A percentile compares a stretch with the other conserved stretches of the same genome.
phyloP scores from a whole-genome alignment of 2,888 invertebrate species.

The Aspidapion aeneum region DNA sequence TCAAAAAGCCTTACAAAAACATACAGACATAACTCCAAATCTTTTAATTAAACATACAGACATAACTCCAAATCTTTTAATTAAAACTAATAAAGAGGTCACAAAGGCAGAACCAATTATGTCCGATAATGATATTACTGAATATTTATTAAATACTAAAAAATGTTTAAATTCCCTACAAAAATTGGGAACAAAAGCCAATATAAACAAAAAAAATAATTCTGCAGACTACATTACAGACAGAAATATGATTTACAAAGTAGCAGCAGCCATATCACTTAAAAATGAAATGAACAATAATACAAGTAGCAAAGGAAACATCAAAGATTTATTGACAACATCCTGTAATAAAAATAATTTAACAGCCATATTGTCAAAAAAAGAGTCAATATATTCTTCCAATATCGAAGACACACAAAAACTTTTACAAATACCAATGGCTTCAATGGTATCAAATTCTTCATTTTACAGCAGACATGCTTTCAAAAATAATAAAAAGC shows the following conservation, averaged over 20 bases:
- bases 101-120: background rate
- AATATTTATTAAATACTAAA: background rate
- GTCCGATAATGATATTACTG: background rate
- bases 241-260: too few species aligned
- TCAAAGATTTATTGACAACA: too few species aligned
- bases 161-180: background rate
- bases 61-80: background rate
- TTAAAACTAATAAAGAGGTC: background rate
- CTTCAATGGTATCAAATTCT: background rate
- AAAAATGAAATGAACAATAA: too few species aligned
- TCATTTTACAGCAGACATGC: background rate
- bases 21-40: background rate
- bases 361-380: too few species aligned
- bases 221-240: too few species aligned
- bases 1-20: background rate
- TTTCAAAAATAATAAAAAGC: background rate
- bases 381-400: too few species aligned
- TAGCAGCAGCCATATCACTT: too few species aligned
- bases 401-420: too few species aligned
- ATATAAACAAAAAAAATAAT: too few species aligned
- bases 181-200: background rate
- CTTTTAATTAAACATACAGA: background rate
- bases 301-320: too few species aligned
- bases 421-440: background rate
- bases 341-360: too few species aligned